A percentile compares a stretch with the other conserved stretches of the same genome.
phyloP scores from a whole-genome alignment of 2,113 vertebrate species.

The Peromyscus californicus region DNA sequence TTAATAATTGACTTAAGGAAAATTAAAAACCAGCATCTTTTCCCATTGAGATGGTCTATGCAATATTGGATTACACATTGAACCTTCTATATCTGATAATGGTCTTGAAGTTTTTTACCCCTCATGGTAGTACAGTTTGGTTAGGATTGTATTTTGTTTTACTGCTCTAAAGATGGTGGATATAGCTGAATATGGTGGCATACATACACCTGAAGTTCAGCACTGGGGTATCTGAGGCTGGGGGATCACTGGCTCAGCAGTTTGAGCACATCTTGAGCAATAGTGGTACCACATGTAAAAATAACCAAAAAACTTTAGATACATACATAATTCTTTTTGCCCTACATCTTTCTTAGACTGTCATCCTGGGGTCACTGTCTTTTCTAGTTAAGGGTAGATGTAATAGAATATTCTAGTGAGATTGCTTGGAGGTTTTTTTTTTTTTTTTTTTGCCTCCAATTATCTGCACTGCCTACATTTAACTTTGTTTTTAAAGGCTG shows the following conservation, averaged over 20 bases:
- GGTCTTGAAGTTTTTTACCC: neutral
- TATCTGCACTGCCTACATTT: neutral
- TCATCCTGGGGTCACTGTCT: neutral
- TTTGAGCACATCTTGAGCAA: neutral
- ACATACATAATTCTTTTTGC: neutral
- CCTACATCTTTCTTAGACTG: neutral
- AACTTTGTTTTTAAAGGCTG: neutral
- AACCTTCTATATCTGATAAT: neutral
- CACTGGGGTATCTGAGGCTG: neutral
- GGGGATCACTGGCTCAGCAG: neutral
- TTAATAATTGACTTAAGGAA: conserved; percentile 2
- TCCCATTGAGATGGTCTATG: neutral
- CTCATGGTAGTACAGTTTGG: neutral
- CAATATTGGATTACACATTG: neutral
- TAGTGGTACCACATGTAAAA: neutral
- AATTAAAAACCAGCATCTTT: neutral
- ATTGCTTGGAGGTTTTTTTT: neutral
- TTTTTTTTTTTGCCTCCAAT: neutral
- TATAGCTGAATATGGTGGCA: neutral
- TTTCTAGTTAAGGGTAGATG: neutral
- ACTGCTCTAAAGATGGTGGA: neutral
- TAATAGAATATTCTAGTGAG: neutral
- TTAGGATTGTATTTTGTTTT: conserved; percentile 26
- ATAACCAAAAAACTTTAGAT: neutral
- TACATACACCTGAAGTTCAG: neutral